Base-by-base conservation (phyloP, 2,113 vertebrate genomes). In the Cynocephalus volans region DNA sequence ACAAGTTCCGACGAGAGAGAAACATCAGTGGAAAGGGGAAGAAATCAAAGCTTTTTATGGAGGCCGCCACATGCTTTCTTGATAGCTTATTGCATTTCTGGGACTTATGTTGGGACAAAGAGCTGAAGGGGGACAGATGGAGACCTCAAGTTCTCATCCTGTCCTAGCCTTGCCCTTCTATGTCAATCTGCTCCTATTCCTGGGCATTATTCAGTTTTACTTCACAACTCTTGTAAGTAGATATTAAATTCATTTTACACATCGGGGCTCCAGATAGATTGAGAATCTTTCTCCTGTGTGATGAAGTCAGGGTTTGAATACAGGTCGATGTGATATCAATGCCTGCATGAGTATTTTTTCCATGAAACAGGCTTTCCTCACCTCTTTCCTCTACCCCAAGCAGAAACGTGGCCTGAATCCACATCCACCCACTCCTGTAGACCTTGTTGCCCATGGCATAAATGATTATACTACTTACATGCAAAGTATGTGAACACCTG, bases 361-460 rank as follows among this genome's bases (percentile, higher is more conserved):
- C 4, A 19, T 2, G 9, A 89, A 80, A 62, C 6, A 4, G 13
- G 23, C 31, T 26, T 23, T 10, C 13, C 18, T 62, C 28, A 11
- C 7, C 5, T 9, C 1, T 11, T 67, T n/a, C 17, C 31, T 75
- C 23, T 4, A 60, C 8, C 12, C 41, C 12, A 45, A 14, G 58
- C 5, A 48, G 65, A 52, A 72, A 67, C 3, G 18, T 75, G 5
- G 41, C 56, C 24, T 21, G 12, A 15, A 31, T 76, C n/a, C 4
- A 18, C 10, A 62, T 26, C 19, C 9, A 5, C 41, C 56, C 11
- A 24, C 1, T 31, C 58, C 11, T 0, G 1, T 2, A 24, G 65
- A 21, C 9, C 12, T 64, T 64, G 58, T 4, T 48, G 15, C 50
- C 13, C 23, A 11, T 6, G 50, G 3, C 28, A 50, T 50, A 83